Evolutionary conservation across 2,888 invertebrate genomes (phyloP).

Genomic region (Proisotoma minuta): DNA sequence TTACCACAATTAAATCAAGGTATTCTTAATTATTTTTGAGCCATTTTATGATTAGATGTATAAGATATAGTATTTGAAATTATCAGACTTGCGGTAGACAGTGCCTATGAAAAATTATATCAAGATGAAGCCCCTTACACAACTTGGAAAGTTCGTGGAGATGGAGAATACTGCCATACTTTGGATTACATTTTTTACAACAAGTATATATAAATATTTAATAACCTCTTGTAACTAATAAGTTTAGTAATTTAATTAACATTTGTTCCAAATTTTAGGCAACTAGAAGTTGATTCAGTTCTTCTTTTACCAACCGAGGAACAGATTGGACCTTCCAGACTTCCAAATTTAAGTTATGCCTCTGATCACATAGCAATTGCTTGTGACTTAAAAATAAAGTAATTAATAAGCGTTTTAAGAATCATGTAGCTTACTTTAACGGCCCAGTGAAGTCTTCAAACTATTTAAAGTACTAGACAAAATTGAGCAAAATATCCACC

Average conservation of each 20-base stretch:
- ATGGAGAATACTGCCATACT: constrained; percentile 67
- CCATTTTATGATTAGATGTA: background rate
- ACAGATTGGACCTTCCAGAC: constrained; percentile 62
- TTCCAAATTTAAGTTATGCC: constrained; percentile 66
- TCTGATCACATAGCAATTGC: constrained; percentile 73
- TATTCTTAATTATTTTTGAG: constrained; percentile 13
- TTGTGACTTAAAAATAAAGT: constrained; percentile 56
- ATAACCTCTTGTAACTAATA: background rate
- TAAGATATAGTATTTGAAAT: background rate
- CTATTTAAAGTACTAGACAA: too few relatives aligned
- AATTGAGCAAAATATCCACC: too few relatives aligned
- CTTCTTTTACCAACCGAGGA: constrained; percentile 62
- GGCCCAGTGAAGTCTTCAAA: too few relatives aligned
- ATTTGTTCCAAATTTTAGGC: constrained; percentile 33
- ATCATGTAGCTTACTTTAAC: too few relatives aligned
- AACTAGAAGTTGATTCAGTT: constrained; percentile 57
- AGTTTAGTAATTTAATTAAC: background rate
- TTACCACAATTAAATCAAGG: constrained; percentile 56
- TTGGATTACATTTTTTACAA: constrained; percentile 71
- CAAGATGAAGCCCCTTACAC: constrained; percentile 64
- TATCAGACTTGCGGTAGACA: constrained; percentile 43
- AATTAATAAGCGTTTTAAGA: too few relatives aligned
- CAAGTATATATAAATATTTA: constrained; percentile 49
- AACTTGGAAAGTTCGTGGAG: constrained; percentile 68
- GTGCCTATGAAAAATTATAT: constrained; percentile 50